Base-by-base conservation (phyloP, 2,113 vertebrate genomes). In the Ondatra zibethicus region DNA sequence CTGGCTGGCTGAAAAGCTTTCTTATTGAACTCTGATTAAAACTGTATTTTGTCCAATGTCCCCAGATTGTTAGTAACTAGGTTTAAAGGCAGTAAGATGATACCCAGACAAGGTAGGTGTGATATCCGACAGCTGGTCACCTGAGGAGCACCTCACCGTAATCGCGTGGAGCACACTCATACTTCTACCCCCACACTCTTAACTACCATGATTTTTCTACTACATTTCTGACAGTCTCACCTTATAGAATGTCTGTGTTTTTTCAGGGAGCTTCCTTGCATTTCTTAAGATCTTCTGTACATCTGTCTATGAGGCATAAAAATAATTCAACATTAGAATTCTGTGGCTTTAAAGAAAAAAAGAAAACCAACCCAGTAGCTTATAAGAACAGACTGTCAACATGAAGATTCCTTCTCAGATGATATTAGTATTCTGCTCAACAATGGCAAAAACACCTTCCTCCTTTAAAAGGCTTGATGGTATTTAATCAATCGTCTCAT, bases 251-350 rank as follows among this genome's bases (percentile, higher is more conserved):
- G 99, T 99, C 86, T 99, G 99, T 55, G 99, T 99, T 98, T 99
- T 99, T 98, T 99, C 99, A n/a, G 99, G 99, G 76, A 99, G 98
- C 97, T 99, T 99, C 89, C 99, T 99, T 95, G 99, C 99, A 92
- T 99, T 99, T 98, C 99, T 99, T 97, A 99, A 98, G 98, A 99
- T 99, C 98, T 99, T 99, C 98, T 99, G 99, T 89, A 99, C 99
- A 98, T 99, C 99, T 6, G 99, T 99, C 99, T 99, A 81, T 97
- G 75, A 92, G 97, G 70, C 80, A 42, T 82, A 77, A 82, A 89
- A 97, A 88, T 12, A 95, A 91, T 42, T 76, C 19, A 65, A 11
- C 11, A 65, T 97, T 92, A 97, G 89, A 85, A 92, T 94, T 89
- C 91, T 81, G 66, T 85, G 80, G 31, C 47, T 81, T 2, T 29